Base-by-base conservation (phyloP, 1,140 invertebrate genomes). In the Pseudomyrmex concolor region DNA sequence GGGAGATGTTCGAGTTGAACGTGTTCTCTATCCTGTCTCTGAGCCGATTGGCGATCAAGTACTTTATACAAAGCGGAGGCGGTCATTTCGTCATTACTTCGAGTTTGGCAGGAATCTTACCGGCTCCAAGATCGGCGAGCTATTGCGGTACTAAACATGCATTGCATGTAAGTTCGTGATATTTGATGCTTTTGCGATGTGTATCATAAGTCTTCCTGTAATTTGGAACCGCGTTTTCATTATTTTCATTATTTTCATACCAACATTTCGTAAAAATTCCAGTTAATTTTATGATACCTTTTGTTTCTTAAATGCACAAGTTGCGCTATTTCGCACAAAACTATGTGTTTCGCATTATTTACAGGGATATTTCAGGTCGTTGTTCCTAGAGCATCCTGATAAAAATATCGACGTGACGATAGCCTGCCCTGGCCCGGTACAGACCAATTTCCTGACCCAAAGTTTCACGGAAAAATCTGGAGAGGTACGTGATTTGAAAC, bases 141-240 rank as follows among this genome's bases (percentile, higher is more conserved):
- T 98, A 98, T 91, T 96, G 96, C 70, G 97, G 95, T 9, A 95
- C 97, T 1, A 98, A 98, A 93, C 96, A 97, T 93, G 97, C 97
- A 1, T 89, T 98, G 59, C 97, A 98, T 90, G 97, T 97, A 94
- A 89, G 83, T n/a, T n/a, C n/a, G 59, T 25, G 74, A 60, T 73
- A 34, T 34, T 34, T 34, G 34, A 34, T 34, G 34, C 34, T 34
- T 34, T 34, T 34, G 34, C 34, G 34, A 2, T 4, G 0, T 34
- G 5, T 34, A 5, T 34, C 34, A 0, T 34, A 34, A 34, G 34
- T 34, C 34, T 34, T 34, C 34, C 5, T 7, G 34, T 34, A 7
- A 0, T 34, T 34, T 34, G 34, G 34, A 34, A 34, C 0, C 4
- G 5, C 34, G 5, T 34, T 4, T 34, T 5, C 34, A 34, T 34